These are phyloP conservation scores for Drosophila acutilabella DNA, from an alignment of 2,888 invertebrate species.

Conservation along the genomic window DNA sequence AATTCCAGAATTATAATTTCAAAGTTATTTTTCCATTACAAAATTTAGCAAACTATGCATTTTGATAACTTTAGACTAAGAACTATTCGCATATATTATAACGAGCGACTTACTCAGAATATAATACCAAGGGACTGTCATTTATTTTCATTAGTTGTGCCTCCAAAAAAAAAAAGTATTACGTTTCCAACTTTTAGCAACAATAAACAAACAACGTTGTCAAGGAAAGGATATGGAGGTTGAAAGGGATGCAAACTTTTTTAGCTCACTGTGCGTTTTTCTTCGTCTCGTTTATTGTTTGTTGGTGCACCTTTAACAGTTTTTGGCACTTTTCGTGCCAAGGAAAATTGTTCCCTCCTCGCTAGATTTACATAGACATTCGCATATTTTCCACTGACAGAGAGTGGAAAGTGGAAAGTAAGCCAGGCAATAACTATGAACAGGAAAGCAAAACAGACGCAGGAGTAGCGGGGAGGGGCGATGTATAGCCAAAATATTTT, in stretches of 20 bases:
- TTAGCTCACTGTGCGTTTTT: slow-evolving; percentile 9
- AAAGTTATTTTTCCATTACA: background rate
- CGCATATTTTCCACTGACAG: slow-evolving; percentile 50
- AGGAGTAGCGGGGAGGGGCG: background rate
- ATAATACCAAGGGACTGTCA: slow-evolving; percentile 4
- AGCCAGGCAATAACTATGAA: slow-evolving; percentile 57
- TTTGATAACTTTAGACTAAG: slow-evolving; percentile 1
- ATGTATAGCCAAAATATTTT: slow-evolving; percentile 38
- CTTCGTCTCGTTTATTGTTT: background rate
- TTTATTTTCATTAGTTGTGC: slow-evolving; percentile 38
- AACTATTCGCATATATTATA: background rate
- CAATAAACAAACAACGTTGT: slow-evolving; percentile 45
- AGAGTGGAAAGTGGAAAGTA: slow-evolving; percentile 51
- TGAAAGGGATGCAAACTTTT: slow-evolving; percentile 40
- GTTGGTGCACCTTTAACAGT: slow-evolving; percentile 44
- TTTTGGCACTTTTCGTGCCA: slow-evolving; percentile 54
- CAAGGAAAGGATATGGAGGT: slow-evolving; percentile 4
- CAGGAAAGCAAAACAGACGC: slow-evolving; percentile 24
- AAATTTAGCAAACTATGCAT: background rate
- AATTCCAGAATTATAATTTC: background rate
- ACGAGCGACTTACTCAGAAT: background rate
- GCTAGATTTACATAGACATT: slow-evolving; percentile 38
- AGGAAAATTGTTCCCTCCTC: slow-evolving; percentile 13
- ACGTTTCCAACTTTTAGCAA: slow-evolving; percentile 39
- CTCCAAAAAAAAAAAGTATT: slow-evolving; percentile 32